Base-by-base conservation (phyloP, 2,888 invertebrate species). In the Nysson spinosus region DNA sequence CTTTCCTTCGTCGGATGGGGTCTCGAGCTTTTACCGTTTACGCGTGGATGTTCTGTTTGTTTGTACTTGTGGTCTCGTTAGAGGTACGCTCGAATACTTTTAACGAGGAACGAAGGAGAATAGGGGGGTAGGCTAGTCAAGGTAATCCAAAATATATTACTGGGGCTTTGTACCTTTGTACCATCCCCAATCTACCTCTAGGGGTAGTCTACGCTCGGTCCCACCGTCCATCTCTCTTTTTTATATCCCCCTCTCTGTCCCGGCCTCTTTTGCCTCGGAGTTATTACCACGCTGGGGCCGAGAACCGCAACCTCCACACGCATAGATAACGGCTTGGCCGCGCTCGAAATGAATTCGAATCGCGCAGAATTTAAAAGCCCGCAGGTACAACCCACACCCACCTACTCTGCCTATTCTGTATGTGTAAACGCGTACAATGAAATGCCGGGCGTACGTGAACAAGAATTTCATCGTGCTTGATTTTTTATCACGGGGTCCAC, bases 71-170 rank as follows among this genome's bases (percentile, higher is more conserved):
- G 70, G 72, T 62, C 72, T 79, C 75, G 77, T 79, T 80, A 78
- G 67, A 80, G 63, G 55, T 50, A 69, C 61, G 68, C 63, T 72
- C 67, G 72, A 73, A 77, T 75, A 79, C 74, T 78, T 82, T 79
- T 80, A 81, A 80, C 81, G 77, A 81, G 80, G 58, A 69, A 75
- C 58, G 61, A 68, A 69, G 35, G 42, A 61, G 58, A 69, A 40
- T 19, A 30, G 57, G 26, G 37, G 68, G 42, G 63, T 58, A 67
- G 61, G 42, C 52, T 55, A 55, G 44, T 49, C 66, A 60, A 65
- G 73, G 73, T 76, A 76, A 76, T 75, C 76, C 79, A 82, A 84
- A 85, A 84, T 85, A 83, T 83, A 85, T 84, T 82, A 85, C 79
- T 72, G 70, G 68, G 67, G 82, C 84, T 84, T 83, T 82, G 83